Evolutionary conservation across 2,888 invertebrate species (phyloP).

Genomic region (Drosophila ustulata): DNA sequence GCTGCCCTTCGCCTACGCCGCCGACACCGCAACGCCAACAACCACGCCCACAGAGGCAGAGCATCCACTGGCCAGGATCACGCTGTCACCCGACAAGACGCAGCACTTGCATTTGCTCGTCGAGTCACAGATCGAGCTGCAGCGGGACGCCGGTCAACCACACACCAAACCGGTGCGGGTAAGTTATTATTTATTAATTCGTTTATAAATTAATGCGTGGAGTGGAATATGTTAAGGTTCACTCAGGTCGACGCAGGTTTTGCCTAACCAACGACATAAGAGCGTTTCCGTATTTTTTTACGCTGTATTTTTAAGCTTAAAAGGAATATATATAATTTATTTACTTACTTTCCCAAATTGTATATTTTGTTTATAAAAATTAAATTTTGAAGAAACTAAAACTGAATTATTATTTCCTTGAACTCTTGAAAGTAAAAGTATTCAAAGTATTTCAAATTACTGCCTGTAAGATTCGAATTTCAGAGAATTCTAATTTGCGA

Average conservation of each 20-base stretch:
- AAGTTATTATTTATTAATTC: slow-evolving; percentile 28
- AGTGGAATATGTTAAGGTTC: neutral
- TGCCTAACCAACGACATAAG: neutral
- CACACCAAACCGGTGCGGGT: slow-evolving; percentile 71
- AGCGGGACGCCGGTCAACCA: slow-evolving; percentile 22
- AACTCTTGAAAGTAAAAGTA: too few relatives aligned
- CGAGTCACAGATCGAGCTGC: slow-evolving; percentile 82
- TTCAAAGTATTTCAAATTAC: too few relatives aligned
- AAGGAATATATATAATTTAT: neutral
- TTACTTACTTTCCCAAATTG: too few relatives aligned
- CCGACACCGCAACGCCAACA: slow-evolving; percentile 46
- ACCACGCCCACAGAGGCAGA: slow-evolving; percentile 47
- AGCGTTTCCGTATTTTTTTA: neutral
- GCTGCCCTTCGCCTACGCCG: slow-evolving; percentile 82
- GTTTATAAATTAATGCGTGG: neutral
- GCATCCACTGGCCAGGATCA: slow-evolving; percentile 35
- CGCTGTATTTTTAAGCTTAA: neutral
- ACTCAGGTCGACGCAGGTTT: neutral
- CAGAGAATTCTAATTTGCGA: too few relatives aligned
- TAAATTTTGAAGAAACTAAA: too few relatives aligned
- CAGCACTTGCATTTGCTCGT: slow-evolving; percentile 80
- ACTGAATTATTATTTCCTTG: too few relatives aligned
- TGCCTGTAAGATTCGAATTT: too few relatives aligned
- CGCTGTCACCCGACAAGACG: slow-evolving; percentile 46
- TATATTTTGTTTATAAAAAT: too few relatives aligned